Evolutionary conservation across 2,797 vertebrate genomes (phyloP), one percentile per base, ranked within the genome.

Genomic region (Eleutherodactylus coqui): DNA sequence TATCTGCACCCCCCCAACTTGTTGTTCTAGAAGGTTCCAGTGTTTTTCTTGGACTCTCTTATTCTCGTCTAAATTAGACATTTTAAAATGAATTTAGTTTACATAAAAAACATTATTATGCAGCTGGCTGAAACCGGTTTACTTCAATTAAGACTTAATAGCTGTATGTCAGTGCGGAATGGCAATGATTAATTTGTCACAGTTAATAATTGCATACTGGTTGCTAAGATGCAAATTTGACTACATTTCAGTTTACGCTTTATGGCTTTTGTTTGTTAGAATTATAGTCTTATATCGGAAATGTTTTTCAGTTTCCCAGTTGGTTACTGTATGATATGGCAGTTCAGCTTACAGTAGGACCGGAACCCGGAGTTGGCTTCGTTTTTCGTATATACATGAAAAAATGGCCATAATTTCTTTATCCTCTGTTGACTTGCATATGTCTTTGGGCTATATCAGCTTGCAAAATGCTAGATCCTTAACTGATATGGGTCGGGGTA

Each of bases 161-260:
- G 67, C 67, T 80, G 69, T 69, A 69, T 58, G 84, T 72, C 51
- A 72, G 19, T 47, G 58, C 75, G 77, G 76, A 72, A 79, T 55
- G 55, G 75, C 83, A 85, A 79, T 79, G 49, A 85, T 85, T 85
- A 85, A 79, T 85, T 85, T 85, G 83, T 85, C 64, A 79, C 75
- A 85, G 75, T 79, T 78, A 85, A 55, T 69, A 78, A 85, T 77
- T 85, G 75, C 62, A 85, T 34, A 75, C 75, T 78, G 58, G 75
- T 85, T 78, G 75, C 83, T 85, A 78, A 78, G 58, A 85, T 70
- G 82, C 82, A 75, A 60, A 58, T 53, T 19, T 45, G 32, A 19
- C 11, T 8, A 7, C 82, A 83, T 60, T n/a, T 58, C 72, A 24
- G 10, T 75, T 75, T 58, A 60, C 8, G 55, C 10, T 45, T 72